Percentiles rank a stretch among this genome's conserved stretches.
phyloP scores from a whole-genome alignment of 2,113 vertebrate genomes.

The Pimephales promelas region DNA sequence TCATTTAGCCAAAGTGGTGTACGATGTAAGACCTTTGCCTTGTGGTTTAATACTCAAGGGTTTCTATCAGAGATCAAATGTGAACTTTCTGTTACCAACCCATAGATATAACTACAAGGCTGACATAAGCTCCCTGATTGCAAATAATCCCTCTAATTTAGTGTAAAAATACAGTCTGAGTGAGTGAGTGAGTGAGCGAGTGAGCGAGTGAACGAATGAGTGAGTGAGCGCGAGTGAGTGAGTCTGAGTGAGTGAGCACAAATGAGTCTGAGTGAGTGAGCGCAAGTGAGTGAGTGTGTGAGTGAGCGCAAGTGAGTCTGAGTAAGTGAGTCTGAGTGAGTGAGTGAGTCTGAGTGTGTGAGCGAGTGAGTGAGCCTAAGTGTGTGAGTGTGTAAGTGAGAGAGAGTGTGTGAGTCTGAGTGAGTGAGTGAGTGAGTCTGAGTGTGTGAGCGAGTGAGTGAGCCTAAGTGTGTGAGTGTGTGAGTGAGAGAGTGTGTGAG shows the following conservation, averaged over 20 bases:
- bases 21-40: background rate
- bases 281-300: too few relatives aligned
- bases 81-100: constrained; percentile 3
- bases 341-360: too few relatives aligned
- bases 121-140: background rate
- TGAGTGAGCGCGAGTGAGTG: too few relatives aligned
- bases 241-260: background rate
- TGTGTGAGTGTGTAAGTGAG: too few relatives aligned
- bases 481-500: too few relatives aligned
- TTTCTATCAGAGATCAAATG: background rate
- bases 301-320: too few relatives aligned
- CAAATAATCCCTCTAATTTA: background rate
- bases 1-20: background rate
- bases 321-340: too few relatives aligned
- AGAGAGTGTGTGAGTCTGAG: too few relatives aligned
- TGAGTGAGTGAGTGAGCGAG: background rate
- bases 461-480: accelerated
- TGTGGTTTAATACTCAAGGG: background rate
- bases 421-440: too few relatives aligned
- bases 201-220: too few relatives aligned
- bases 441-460: accelerated
- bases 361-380: too few relatives aligned
- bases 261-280: too few relatives aligned
- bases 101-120: constrained; percentile 17
- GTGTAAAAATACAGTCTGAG: background rate